These are phyloP conservation scores for Sternotherus odoratus DNA, from an alignment of 2,797 vertebrate species.

Conservation along the genomic window DNA sequence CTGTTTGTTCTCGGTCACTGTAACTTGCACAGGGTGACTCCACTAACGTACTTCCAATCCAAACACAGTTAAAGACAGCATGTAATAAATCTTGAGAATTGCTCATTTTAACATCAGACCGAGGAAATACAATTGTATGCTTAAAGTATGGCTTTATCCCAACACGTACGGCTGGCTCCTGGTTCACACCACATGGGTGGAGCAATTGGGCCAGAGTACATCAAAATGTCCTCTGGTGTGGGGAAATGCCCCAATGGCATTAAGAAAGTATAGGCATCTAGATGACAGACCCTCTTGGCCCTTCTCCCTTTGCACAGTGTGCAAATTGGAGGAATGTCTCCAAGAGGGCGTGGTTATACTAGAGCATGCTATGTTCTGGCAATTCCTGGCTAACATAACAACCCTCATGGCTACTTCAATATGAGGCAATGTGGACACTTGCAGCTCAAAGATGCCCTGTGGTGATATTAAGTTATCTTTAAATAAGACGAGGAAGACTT, in stretches of 20 bases:
- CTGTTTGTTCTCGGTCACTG: not conserved
- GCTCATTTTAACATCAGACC: not conserved
- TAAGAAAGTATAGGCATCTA: not conserved
- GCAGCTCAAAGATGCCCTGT: not conserved
- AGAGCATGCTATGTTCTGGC: not conserved
- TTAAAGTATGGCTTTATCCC: not conserved
- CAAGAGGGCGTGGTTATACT: not conserved
- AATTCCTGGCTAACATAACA: not conserved
- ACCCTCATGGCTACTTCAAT: not conserved
- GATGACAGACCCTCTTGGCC: not conserved
- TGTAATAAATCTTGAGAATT: not conserved
- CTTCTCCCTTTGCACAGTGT: not conserved
- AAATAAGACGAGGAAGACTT: too few relatives aligned
- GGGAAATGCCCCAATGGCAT: not conserved
- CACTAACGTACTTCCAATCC: not conserved
- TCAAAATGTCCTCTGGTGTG: not conserved
- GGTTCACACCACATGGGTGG: not conserved
- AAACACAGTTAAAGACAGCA: not conserved
- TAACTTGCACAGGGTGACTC: not conserved
- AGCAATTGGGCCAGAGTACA: not conserved
- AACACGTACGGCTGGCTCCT: not conserved
- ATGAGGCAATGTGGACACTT: not conserved
- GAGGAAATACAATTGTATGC: not conserved
- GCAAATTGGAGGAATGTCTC: not conserved
- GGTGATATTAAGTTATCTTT: not conserved